These are phyloP conservation scores for Choristoneura fumiferana DNA, from an alignment of 1,140 invertebrate genomes.

Conservation along the genomic window DNA sequence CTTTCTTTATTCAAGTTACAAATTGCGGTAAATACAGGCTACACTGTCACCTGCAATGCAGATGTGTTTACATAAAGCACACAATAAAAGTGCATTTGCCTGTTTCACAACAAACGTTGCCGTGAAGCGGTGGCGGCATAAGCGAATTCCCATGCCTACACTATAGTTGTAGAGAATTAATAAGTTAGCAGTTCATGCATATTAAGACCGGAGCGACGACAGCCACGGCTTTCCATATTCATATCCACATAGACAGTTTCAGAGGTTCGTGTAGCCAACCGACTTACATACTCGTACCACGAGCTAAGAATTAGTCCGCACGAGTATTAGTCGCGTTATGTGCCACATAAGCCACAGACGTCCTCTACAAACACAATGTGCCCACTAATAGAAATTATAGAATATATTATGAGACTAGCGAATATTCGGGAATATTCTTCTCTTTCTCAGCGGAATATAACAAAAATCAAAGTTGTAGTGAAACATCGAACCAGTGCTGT, in stretches of 20 bases:
- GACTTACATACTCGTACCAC: slow-evolving; percentile 3
- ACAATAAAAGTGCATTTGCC: slow-evolving; percentile 16
- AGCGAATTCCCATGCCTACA: slow-evolving; percentile 38
- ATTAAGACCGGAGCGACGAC: slow-evolving; percentile 45
- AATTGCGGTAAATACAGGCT: slow-evolving; percentile 1
- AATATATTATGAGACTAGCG: background rate
- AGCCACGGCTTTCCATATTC: slow-evolving; percentile 49
- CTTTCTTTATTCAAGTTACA: slow-evolving; percentile 7
- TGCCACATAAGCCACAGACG: background rate
- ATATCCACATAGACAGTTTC: slow-evolving; percentile 32
- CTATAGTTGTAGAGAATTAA: slow-evolving; percentile 54
- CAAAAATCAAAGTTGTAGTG: too few relatives aligned
- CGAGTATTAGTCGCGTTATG: background rate
- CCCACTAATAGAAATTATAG: background rate
- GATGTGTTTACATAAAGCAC: slow-evolving; percentile 6
- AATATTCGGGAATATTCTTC: too few relatives aligned
- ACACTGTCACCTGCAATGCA: slow-evolving; percentile 12
- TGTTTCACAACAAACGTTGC: slow-evolving; percentile 7
- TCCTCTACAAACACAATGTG: background rate
- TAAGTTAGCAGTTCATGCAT: slow-evolving; percentile 60
- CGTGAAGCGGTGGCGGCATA: slow-evolving; percentile 23
- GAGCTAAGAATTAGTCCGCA: slow-evolving; percentile 11
- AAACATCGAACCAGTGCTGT: too few relatives aligned
- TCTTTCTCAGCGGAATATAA: too few relatives aligned
- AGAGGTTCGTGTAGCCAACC: slow-evolving; percentile 15